Percentiles rank a stretch among this genome's conserved stretches.
phyloP scores from a whole-genome alignment of 2,888 invertebrate genomes.

The Clepsis dumicolana region DNA sequence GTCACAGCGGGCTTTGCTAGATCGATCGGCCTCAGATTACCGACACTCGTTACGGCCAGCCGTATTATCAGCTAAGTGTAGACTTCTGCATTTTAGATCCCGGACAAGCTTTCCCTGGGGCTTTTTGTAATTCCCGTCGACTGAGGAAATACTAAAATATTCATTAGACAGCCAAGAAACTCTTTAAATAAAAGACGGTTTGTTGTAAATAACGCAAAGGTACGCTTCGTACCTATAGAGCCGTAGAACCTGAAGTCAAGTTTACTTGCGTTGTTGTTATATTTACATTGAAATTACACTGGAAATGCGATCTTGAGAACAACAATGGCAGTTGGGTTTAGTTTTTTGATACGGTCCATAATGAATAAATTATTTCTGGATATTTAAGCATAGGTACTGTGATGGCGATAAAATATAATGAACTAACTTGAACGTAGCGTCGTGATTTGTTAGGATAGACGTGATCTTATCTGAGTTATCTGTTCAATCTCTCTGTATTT shows the following conservation, averaged over 20 bases:
- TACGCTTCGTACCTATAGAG: background rate
- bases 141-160: slow-evolving; percentile 24
- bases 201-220: background rate
- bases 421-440: no score
- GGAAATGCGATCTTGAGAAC: no score
- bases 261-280: no score
- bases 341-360: no score
- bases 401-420: no score
- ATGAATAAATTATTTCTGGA: no score
- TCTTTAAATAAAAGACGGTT: slow-evolving; percentile 13
- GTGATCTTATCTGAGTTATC: no score
- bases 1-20: slow-evolving; percentile 20
- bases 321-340: no score
- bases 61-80: slow-evolving; percentile 11
- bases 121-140: slow-evolving; percentile 6
- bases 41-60: slow-evolving; percentile 23
- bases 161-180: slow-evolving; percentile 8
- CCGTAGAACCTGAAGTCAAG: background rate
- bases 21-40: slow-evolving; percentile 34
- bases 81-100: slow-evolving; percentile 12
- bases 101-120: slow-evolving; percentile 10
- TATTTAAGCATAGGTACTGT: no score
- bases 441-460: no score
- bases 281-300: no score
- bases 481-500: no score